These are phyloP conservation scores for Picathartes gymnocephalus DNA, from an alignment of 2,113 vertebrate species.

Conservation along the genomic window DNA sequence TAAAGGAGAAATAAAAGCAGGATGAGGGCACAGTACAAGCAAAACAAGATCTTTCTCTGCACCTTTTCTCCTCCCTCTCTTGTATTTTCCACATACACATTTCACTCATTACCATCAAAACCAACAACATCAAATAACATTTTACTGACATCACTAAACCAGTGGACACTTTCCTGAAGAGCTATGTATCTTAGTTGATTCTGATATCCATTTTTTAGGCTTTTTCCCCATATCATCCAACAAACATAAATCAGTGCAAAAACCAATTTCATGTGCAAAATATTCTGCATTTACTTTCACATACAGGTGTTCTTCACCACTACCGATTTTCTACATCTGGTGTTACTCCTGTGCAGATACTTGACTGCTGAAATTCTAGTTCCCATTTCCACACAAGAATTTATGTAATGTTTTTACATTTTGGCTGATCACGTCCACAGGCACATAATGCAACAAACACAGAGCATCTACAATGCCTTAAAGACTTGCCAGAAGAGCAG, in stretches of 20 bases:
- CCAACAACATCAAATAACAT: not conserved
- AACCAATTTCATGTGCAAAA: not conserved
- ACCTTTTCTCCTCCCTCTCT: not conserved
- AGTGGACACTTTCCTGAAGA: not conserved
- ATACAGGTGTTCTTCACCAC: not conserved
- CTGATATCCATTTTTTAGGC: not conserved
- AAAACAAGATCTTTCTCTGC: not conserved
- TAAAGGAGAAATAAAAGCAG: not conserved
- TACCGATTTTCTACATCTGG: fast-evolving
- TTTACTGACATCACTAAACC: not conserved
- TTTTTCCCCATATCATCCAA: not conserved
- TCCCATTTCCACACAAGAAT: not conserved
- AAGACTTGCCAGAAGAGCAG: not conserved
- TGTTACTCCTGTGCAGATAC: not conserved
- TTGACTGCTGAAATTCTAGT: not conserved
- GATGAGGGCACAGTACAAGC: not conserved
- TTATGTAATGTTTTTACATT: not conserved
- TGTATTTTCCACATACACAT: not conserved
- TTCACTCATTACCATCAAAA: not conserved
- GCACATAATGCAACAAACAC: not conserved
- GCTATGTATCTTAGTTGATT: fast-evolving
- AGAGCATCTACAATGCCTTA: not conserved
- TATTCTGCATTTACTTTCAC: not conserved
- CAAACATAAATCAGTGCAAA: not conserved
- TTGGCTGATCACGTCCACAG: not conserved